Conservation (phyloP, 1,140 invertebrate species). For the Drosophila baimaii region DNA sequence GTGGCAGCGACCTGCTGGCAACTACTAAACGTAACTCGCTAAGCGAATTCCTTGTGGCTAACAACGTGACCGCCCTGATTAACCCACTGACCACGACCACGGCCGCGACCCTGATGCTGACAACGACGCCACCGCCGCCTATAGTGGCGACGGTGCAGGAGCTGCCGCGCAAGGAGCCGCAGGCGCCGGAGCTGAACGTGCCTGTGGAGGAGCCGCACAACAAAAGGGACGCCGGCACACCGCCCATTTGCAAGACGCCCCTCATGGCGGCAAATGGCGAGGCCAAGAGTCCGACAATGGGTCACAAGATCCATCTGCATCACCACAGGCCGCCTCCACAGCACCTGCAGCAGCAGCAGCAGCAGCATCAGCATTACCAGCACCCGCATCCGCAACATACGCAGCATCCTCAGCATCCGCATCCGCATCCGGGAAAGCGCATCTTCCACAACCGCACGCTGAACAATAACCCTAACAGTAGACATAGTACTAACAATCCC, state of each 20-base stretch:
- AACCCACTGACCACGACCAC: conserved; percentile 65
- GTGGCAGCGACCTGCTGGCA: conserved; percentile 52
- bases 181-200: conserved; percentile 19
- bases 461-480: conserved; percentile 78
- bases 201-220: conserved; percentile 36
- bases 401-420: conserved; percentile 32
- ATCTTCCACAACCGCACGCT: conserved; percentile 73
- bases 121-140: conserved; percentile 41
- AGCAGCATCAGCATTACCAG: conserved; percentile 26
- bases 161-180: conserved; percentile 34
- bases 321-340: conserved; percentile 33
- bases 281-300: conserved; percentile 63
- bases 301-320: conserved; percentile 36
- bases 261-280: conserved; percentile 70
- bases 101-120: conserved; percentile 1
- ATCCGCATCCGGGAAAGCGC: conserved; percentile 45
- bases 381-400: conserved; percentile 31
- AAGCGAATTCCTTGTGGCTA: conserved; percentile 83
- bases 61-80: conserved; percentile 79
- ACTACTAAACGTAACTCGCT: conserved; percentile 80
- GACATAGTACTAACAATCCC: conserved; percentile 75
- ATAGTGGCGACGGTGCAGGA: conserved; percentile 32
- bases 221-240: conserved; percentile 64
- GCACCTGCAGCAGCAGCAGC: conserved; percentile 30
- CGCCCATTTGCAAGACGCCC: conserved; percentile 69